These are phyloP conservation scores for Thera britannica DNA, from an alignment of 2,888 invertebrate species.

Conservation along the genomic window DNA sequence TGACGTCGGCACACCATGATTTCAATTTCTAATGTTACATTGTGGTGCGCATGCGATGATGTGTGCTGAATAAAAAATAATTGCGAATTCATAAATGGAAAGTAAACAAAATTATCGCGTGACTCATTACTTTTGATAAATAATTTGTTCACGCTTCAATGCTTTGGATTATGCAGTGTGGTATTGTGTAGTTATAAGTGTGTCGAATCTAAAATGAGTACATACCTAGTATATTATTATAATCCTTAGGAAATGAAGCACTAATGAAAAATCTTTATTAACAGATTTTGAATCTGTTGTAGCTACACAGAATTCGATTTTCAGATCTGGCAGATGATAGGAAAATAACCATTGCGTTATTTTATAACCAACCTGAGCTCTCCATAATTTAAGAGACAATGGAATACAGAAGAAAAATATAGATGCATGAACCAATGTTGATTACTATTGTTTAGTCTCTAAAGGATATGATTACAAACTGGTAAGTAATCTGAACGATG, in stretches of 20 bases:
- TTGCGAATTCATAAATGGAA: slow-evolving; percentile 37
- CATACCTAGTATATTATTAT: too few species aligned
- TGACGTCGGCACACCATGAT: slow-evolving; percentile 57
- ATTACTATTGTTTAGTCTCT: background rate
- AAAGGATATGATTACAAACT: slow-evolving; percentile 16
- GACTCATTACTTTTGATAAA: slow-evolving; percentile 21
- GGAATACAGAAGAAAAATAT: slow-evolving; percentile 5
- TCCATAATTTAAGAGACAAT: background rate
- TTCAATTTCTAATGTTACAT: slow-evolving; percentile 59
- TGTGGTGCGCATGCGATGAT: slow-evolving; percentile 55
- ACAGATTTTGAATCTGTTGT: too few species aligned
- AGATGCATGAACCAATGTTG: slow-evolving; percentile 3
- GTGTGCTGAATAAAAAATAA: slow-evolving; percentile 39
- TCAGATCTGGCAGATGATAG: too few species aligned
- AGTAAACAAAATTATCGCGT: slow-evolving; percentile 38
- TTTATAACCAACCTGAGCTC: too few species aligned
- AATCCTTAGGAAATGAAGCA: too few species aligned
- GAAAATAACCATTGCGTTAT: too few species aligned
- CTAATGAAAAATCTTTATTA: too few species aligned
- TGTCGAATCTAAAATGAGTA: background rate
- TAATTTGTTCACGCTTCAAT: slow-evolving; percentile 21
- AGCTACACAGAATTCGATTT: too few species aligned
- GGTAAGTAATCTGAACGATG: slow-evolving; percentile 19
- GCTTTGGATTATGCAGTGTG: slow-evolving; percentile 8
- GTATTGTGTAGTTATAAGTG: background rate